Evolutionary conservation across 2,888 invertebrate genomes (phyloP), one percentile per base, ranked within the genome.

Genomic region (Heteromurus nitidus): DNA sequence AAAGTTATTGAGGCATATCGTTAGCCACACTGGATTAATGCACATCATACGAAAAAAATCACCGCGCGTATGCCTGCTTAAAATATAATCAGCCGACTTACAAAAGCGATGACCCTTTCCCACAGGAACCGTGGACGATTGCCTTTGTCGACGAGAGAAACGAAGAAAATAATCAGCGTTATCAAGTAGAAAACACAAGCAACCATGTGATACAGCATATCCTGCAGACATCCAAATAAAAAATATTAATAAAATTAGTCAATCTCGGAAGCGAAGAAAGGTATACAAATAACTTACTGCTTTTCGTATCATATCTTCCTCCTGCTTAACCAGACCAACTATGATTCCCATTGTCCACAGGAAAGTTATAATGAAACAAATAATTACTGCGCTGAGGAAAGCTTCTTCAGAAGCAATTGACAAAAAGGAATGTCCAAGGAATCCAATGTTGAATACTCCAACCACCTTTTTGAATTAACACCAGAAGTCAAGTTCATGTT

Each of bases 291-390:
- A n/a, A 30, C 62, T 16, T 58, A 81, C 81, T 44, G 64, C 47
- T 77, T 72, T 76, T 16, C 42, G 28, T 3, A 77, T n/a, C 26
- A 16, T 13, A 1, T 82, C 82, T n/a, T n/a, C n/a, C 7, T 76
- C 58, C 22, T 30, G 30, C 18, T 36, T 60, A 2, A 76, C 3
- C 2, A 82, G 28, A 3, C 72, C 72, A 20, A 77, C 74, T 30
- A 82, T 72, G n/a, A 82, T 72, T 0, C 60, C 72, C 65, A 82
- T 55, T 24, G 82, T 62, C 76, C 82, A 82, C 18, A 82, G 36
- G 50, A 82, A 82, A 16, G 82, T 77, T 47, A 82, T 58, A 9
- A 82, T 77, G 60, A 82, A 77, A 24, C 82, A 82, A 60, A 82
- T 82, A 13, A 82, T 77, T 3, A 77, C 82, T 18, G 76, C 76